Evolutionary conservation across 2,888 invertebrate genomes (phyloP), one percentile per base, ranked within the genome.

Genomic region (Coremacera marginata): DNA sequence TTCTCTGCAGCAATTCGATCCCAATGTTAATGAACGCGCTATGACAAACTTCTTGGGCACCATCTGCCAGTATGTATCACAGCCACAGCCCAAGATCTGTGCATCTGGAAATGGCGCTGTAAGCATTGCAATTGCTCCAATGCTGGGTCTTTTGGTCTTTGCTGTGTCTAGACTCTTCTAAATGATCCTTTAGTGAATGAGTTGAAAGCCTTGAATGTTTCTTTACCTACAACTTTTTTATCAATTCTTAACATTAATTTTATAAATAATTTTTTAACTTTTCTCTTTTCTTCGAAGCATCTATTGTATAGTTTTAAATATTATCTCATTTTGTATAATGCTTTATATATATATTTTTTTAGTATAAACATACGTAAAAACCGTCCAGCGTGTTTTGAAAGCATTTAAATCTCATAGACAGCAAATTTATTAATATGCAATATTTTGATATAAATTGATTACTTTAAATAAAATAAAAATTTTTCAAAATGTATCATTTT

Each of bases 1-100:
- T 14, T 37, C 19, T 73, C 89, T 87, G 0, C 90, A 93, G 91
- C 91, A 91, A 89, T 92, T 90, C 88, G 91, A 93, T 82, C 89
- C 90, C 81, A 90, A 90, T 0, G 87, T 90, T 2, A 93, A 91
- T 77, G 90, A 91, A 0, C 89, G 91, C 52, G 92, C 94, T 0
- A 88, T 92, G 83, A 87, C 86, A 3, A 90, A 93, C 84, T 91
- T 94, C 77, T 90, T 91, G 68, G 86, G 89, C 1, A 92, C 92
- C 0, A 87, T 93, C 3, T 94, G 94, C 86, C 89, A 90, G 79
- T 85, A 84, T 44, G 83, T 89, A 34, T 79, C 83, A 3, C 84
- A 84, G 37, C 89, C 89, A 27, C 83, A 86, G 76, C 89, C 89
- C 1, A 85, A 84, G 60, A 82, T 84, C 77, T 88, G 88, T 60